phyloP scores from a whole-genome alignment of 1,140 invertebrate genomes.

The Drosophila mojavensis region DNA sequence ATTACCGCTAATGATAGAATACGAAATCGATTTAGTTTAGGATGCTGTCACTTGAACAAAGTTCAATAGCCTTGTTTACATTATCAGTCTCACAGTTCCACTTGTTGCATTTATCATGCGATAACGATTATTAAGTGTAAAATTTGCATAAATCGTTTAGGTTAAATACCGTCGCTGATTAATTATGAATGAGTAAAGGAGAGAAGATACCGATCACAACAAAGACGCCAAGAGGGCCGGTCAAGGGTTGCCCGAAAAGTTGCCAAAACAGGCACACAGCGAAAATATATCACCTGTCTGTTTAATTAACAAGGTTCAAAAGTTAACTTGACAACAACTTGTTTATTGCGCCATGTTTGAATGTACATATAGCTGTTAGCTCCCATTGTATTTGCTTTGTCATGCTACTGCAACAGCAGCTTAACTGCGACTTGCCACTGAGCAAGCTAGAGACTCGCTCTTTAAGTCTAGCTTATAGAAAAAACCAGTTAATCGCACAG shows the following conservation, averaged over 20 bases:
- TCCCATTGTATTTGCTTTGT: constrained; percentile 37
- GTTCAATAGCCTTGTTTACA: constrained; percentile 14
- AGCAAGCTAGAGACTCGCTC: constrained; percentile 1
- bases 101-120: neutral
- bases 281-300: neutral
- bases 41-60: constrained; percentile 27
- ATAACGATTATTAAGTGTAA: neutral
- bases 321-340: neutral
- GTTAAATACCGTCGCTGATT: constrained; percentile 8
- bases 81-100: neutral
- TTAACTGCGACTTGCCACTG: constrained; percentile 38
- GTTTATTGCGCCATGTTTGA: neutral
- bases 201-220: constrained; percentile 56
- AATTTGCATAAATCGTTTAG: neutral
- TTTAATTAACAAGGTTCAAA: neutral
- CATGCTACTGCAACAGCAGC: constrained; percentile 57
- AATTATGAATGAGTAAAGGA: constrained; percentile 43
- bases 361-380: neutral
- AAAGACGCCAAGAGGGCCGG: constrained; percentile 36
- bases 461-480: constrained; percentile 35
- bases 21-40: neutral
- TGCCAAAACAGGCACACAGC: neutral
- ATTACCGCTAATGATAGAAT: neutral
- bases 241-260: constrained; percentile 21
- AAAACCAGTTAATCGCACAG: constrained; percentile 51